A percentile compares a stretch with the other conserved stretches of the same genome.
Evolutionary conservation across 2,113 vertebrate species (phyloP).

Genomic region (Malurus alboscapulatus): DNA sequence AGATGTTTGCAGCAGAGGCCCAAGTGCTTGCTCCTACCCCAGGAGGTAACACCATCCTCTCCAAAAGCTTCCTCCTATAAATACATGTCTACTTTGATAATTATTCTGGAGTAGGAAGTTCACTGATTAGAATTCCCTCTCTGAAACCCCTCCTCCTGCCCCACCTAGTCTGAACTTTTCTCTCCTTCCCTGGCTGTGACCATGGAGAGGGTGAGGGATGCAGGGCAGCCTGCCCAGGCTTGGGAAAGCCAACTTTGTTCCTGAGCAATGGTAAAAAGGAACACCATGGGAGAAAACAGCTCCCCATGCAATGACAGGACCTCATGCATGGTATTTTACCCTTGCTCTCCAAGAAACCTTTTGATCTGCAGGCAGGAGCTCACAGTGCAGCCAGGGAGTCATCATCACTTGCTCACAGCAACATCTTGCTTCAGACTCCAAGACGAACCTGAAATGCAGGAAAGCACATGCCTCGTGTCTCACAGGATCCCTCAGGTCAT

Average conservation of each 20-base stretch:
- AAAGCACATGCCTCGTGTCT: background rate
- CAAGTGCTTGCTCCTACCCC: background rate
- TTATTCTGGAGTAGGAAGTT: background rate
- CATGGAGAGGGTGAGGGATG: background rate
- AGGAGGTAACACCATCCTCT: background rate
- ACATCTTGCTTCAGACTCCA: background rate
- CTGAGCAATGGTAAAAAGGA: background rate
- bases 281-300: background rate
- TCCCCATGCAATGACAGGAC: background rate
- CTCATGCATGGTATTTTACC: background rate
- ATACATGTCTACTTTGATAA: background rate
- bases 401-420: background rate
- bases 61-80: background rate
- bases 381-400: background rate
- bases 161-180: background rate
- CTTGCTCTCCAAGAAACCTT: background rate
- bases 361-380: background rate
- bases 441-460: background rate
- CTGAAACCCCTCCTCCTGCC: background rate
- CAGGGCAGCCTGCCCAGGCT: background rate
- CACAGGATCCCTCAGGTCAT: background rate
- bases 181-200: background rate
- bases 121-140: background rate
- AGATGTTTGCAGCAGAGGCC: background rate
- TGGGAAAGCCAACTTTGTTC: background rate